Conservation (phyloP, 2,113 vertebrate species). For the Xiphorhynchus elegans region DNA sequence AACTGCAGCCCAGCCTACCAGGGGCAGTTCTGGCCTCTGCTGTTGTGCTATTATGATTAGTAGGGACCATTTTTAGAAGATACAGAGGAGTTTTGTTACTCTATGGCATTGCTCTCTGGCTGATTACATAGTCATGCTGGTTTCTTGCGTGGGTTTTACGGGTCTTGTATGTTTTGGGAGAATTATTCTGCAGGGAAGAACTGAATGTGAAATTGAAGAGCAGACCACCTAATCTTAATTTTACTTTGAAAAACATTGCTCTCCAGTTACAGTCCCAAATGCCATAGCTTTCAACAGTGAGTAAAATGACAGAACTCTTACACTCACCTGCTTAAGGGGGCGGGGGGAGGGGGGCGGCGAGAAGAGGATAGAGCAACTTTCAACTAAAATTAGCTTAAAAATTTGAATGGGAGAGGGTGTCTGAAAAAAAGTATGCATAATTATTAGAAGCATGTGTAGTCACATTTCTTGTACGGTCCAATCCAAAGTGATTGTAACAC, state of each 20-base stretch:
- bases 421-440: neutral
- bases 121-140: neutral
- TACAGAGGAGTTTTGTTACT: neutral
- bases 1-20: neutral
- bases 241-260: neutral
- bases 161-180: neutral
- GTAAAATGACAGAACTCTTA: neutral
- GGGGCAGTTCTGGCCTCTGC: neutral
- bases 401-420: neutral
- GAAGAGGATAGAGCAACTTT: neutral
- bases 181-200: neutral
- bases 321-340: neutral
- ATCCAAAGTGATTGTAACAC: neutral
- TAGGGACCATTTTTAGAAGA: neutral
- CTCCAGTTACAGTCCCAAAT: neutral
- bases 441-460: neutral
- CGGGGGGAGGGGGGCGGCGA: accelerated
- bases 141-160: neutral
- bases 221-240: neutral
- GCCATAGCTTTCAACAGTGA: neutral
- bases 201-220: neutral
- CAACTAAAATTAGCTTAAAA: neutral
- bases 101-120: accelerated
- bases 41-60: neutral
- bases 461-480: neutral